Evolutionary conservation across 2,888 invertebrate species (phyloP), one percentile per base, ranked within the genome.

Genomic region (Parnassius glacialis): DNA sequence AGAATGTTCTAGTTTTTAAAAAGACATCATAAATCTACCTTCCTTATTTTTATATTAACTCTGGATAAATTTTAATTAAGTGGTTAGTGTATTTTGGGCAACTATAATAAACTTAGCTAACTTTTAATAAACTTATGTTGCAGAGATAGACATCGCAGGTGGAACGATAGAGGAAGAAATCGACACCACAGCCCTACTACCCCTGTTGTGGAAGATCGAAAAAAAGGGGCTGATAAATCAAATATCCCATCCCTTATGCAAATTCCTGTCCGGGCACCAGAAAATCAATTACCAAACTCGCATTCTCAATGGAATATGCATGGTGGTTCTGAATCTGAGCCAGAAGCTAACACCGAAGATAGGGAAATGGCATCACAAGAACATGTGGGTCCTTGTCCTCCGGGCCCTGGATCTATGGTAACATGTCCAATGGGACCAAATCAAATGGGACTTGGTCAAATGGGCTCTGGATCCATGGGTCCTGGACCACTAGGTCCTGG

Each of bases 211-310:
- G 88, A 88, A 66, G 87, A 87, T 10, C 78, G 83, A 68, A 84
- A 78, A 56, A 81, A 80, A 68, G 62, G 64, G 47, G 62, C 64
- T 13, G 84, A 81, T 25, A 76, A 73, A 60, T 75, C 74, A 68
- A 72, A 71, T 63, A 88, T 87, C 64, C 85, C 84, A 59, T 69
- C 87, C 25, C 78, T 86, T 9, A 89, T 88, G 87, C 89, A 90
- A 75, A 75, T 85, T 10, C 79, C 87, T 66, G 71, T 86, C 25
- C 78, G 78, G 72, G 81, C 79, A 12, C 85, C 84, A 42, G 80
- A 83, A 55, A 79, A 79, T 44, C 74, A 75, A 52, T 73, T 79
- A 55, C 72, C 81, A 9, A 81, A 83, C 60, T 71, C 78, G 47
- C 70, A 66, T 44, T 75, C 77, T 51, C 74, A 78, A 57, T 89